phyloP scores from a whole-genome alignment of 1,140 invertebrate species.

The Heterodera carotae region DNA sequence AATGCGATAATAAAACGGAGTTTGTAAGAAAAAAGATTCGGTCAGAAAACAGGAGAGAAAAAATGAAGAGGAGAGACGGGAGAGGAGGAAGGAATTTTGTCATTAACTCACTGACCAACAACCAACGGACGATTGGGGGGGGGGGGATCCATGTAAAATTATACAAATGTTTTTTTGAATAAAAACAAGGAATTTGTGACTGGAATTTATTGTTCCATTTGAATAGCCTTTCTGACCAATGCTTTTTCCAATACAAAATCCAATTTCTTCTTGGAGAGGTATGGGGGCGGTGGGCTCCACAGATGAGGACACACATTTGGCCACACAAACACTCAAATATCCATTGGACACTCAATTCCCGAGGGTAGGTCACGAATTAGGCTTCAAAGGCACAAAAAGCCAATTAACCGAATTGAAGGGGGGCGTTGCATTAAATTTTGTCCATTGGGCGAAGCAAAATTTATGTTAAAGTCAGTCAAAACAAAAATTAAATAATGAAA shows the following conservation, averaged over 20 bases:
- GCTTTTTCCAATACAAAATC: not conserved
- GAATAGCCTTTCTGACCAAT: not conserved
- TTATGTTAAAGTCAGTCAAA: not conserved
- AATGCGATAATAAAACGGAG: too few species aligned
- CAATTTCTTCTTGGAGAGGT: not conserved
- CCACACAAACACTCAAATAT: not conserved
- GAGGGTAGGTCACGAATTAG: not conserved
- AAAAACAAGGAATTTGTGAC: too few species aligned
- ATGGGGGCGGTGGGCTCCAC: not conserved
- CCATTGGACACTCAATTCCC: not conserved
- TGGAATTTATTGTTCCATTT: too few species aligned
- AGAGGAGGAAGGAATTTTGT: too few species aligned
- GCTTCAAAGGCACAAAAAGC: conserved; percentile 1
- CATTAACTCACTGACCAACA: too few species aligned
- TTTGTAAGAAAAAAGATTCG: too few species aligned
- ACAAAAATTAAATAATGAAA: not conserved
- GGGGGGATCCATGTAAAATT: too few species aligned
- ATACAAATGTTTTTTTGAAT: too few species aligned
- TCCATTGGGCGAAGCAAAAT: not conserved
- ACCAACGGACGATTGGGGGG: too few species aligned
- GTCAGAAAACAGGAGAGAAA: too few species aligned
- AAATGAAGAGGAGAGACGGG: too few species aligned
- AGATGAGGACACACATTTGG: not conserved
- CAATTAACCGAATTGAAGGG: not conserved
- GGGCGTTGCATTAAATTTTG: not conserved